Evolutionary conservation across 2,888 invertebrate species (phyloP).

Genomic region (Diaprepes abbreviatus): DNA sequence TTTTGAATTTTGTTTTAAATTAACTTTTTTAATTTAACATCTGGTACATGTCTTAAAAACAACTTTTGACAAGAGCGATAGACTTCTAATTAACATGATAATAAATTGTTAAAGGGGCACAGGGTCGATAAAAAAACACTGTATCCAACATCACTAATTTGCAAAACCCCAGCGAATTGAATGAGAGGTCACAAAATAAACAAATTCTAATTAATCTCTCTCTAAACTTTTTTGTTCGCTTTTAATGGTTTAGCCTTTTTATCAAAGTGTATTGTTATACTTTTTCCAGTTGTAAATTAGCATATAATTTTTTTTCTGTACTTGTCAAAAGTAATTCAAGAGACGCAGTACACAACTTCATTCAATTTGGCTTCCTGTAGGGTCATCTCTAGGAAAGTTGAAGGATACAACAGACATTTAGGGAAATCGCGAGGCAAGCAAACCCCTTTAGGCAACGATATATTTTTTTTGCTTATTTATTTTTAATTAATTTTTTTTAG

Average conservation of each 20-base stretch:
- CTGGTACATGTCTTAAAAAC: not conserved
- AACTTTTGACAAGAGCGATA: not conserved
- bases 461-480: too few species aligned
- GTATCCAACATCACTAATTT: not conserved
- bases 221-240: not conserved
- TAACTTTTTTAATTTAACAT: too few species aligned
- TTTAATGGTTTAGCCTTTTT: not conserved
- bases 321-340: not conserved
- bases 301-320: not conserved
- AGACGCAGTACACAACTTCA: too few species aligned
- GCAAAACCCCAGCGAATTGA: not conserved
- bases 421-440: too few species aligned
- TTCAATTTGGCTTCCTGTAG: too few species aligned
- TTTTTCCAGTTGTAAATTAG: not conserved
- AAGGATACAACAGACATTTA: too few species aligned
- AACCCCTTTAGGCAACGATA: too few species aligned
- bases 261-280: not conserved
- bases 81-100: not conserved
- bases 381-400: too few species aligned
- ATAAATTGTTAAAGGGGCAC: not conserved
- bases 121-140: not conserved
- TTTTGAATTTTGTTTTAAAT: too few species aligned
- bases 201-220: not conserved
- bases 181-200: not conserved
- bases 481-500: too few species aligned